Evolutionary conservation across 2,888 invertebrate species (phyloP).

Genomic region (Xestia rhomboidea): DNA sequence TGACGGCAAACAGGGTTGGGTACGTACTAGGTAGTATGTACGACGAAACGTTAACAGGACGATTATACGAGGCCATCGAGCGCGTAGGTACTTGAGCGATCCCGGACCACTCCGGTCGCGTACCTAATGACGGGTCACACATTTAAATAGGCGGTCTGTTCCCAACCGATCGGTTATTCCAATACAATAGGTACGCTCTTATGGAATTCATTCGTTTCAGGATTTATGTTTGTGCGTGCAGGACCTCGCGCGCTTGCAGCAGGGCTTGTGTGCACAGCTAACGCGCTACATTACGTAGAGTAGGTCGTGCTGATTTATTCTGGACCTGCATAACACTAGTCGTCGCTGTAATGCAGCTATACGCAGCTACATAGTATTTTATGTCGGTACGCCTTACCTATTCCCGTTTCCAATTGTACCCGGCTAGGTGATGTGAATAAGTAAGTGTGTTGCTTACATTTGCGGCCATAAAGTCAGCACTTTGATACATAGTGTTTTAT

Average conservation of each 20-base stretch:
- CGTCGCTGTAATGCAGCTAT: conserved; percentile 72
- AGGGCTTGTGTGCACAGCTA: conserved; percentile 35
- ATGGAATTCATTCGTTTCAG: conserved; percentile 76
- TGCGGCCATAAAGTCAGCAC: conserved; percentile 57
- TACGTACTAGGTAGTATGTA: conserved; percentile 66
- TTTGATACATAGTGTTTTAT: conserved; percentile 64
- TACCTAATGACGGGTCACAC: conserved; percentile 88
- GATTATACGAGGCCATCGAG: conserved; percentile 87
- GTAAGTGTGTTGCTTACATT: conserved; percentile 68
- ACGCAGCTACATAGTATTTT: conserved; percentile 75
- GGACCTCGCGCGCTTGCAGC: conserved; percentile 6
- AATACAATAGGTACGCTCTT: conserved; percentile 75
- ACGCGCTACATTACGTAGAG: conserved; percentile 49
- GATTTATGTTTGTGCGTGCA: conserved; percentile 63
- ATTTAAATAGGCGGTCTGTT: conserved; percentile 87
- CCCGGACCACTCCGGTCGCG: conserved; percentile 76
- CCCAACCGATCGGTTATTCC: conserved; percentile 80
- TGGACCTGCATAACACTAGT: conserved; percentile 75
- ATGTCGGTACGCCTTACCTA: conserved; percentile 70
- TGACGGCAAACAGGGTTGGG: conserved; percentile 76
- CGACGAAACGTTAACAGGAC: conserved; percentile 85
- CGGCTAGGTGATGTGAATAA: conserved; percentile 74
- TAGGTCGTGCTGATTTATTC: conserved; percentile 73
- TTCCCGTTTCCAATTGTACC: conserved; percentile 72
- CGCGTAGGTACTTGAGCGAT: conserved; percentile 76